These are phyloP conservation scores for Calameuta pallipes DNA, from an alignment of 2,888 invertebrate species.

Conservation along the genomic window DNA sequence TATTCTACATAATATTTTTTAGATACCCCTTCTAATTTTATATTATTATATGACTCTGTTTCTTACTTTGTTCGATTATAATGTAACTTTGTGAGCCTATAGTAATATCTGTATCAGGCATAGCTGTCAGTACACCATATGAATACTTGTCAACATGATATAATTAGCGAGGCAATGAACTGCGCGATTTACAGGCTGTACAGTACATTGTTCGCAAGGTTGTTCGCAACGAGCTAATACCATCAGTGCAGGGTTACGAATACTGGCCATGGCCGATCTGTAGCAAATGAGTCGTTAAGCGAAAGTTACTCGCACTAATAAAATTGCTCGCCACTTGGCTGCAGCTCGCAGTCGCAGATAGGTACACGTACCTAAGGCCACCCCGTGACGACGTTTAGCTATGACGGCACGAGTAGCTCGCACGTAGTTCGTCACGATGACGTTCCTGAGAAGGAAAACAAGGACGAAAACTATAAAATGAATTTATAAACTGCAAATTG, in stretches of 20 bases:
- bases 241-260: not conserved
- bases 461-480: not conserved
- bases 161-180: not conserved
- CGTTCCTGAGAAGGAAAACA: not conserved
- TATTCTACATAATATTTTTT: too few relatives aligned
- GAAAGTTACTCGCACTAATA: conserved; percentile 9
- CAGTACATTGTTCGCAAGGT: not conserved
- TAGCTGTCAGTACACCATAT: not conserved
- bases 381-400: not conserved
- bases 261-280: not conserved
- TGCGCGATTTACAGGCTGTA: not conserved
- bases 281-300: conserved; percentile 6
- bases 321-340: conserved; percentile 6
- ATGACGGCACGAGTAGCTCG: not conserved
- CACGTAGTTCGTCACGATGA: not conserved
- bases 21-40: too few relatives aligned
- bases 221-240: not conserved
- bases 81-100: not conserved
- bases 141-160: not conserved
- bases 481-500: not conserved
- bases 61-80: not conserved
- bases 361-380: not conserved
- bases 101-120: not conserved
- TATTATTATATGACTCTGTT: too few relatives aligned
- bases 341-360: not conserved